phyloP scores from a whole-genome alignment of 2,113 vertebrate species.

The Ciconia stormi region DNA sequence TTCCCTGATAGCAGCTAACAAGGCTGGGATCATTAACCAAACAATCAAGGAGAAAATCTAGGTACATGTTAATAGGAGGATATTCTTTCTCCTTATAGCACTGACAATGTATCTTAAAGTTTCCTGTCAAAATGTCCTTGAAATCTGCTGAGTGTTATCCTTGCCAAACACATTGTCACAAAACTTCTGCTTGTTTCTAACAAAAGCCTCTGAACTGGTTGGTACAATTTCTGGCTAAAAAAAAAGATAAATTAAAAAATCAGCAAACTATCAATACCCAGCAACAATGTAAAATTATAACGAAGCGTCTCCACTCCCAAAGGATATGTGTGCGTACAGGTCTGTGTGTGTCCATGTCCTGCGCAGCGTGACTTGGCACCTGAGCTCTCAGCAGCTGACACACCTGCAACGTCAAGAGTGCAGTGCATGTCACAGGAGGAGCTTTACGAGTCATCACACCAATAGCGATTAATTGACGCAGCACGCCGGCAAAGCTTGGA shows the following conservation, averaged over 20 bases:
- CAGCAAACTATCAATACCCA: not conserved
- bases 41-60: slow-evolving; percentile 47
- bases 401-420: not conserved
- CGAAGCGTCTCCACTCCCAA: not conserved
- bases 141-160: slow-evolving; percentile 34
- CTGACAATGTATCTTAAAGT: slow-evolving; percentile 11
- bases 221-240: not conserved
- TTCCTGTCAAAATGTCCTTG: slow-evolving; percentile 57
- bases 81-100: slow-evolving; percentile 29
- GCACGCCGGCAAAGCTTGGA: not conserved
- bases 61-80: not conserved
- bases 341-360: not conserved
- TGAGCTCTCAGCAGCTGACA: not conserved
- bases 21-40: slow-evolving; percentile 44
- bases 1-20: not conserved
- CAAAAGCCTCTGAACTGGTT: not conserved
- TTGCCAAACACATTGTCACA: slow-evolving; percentile 45
- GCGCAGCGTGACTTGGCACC: not conserved
- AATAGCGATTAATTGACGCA: not conserved
- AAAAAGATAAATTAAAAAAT: not conserved
- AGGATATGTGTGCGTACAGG: not conserved
- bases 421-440: not conserved
- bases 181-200: slow-evolving; percentile 32
- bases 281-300: not conserved
- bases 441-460: not conserved